A percentile compares a stretch with the other conserved stretches of the same genome.
phyloP scores from a whole-genome alignment of 2,113 vertebrate species.

The Leucopsar rothschildi region DNA sequence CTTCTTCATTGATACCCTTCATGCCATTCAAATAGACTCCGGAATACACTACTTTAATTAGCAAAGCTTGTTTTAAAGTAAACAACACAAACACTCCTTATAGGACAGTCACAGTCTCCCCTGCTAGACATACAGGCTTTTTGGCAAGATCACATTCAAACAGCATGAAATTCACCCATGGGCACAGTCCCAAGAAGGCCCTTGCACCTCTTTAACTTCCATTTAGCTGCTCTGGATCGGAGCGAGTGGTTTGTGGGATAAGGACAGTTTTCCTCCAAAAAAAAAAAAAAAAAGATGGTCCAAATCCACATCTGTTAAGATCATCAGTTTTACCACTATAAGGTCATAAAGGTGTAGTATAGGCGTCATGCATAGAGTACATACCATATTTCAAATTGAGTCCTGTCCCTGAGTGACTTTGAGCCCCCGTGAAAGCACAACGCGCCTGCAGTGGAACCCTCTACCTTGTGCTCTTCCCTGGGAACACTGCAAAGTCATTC shows the following conservation, averaged over 20 bases:
- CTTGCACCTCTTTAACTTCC: neutral
- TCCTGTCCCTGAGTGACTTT: conserved; percentile 37
- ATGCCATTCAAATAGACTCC: conserved; percentile 47
- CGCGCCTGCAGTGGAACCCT: neutral
- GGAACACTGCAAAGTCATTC: neutral
- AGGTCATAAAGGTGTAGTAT: conserved; percentile 38
- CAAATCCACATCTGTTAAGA: conserved; percentile 25
- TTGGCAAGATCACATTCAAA: conserved; percentile 53
- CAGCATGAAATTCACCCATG: conserved; percentile 8
- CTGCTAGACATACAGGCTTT: conserved; percentile 38
- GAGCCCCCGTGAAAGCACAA: neutral
- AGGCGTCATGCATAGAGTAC: conserved; percentile 44
- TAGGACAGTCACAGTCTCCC: conserved; percentile 49
- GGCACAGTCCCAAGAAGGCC: neutral
- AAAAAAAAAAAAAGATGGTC: neutral
- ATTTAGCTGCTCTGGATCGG: neutral
- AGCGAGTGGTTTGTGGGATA: neutral
- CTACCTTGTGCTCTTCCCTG: neutral
- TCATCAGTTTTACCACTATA: conserved; percentile 16
- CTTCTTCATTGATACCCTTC: conserved; percentile 39
- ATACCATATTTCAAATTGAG: neutral
- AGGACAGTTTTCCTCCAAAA: neutral
- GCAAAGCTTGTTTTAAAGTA: conserved; percentile 62
- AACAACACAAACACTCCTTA: conserved; percentile 56
- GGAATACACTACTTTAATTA: conserved; percentile 59